Conservation (phyloP, 2,113 vertebrate species). For the Chionomys nivalis region DNA sequence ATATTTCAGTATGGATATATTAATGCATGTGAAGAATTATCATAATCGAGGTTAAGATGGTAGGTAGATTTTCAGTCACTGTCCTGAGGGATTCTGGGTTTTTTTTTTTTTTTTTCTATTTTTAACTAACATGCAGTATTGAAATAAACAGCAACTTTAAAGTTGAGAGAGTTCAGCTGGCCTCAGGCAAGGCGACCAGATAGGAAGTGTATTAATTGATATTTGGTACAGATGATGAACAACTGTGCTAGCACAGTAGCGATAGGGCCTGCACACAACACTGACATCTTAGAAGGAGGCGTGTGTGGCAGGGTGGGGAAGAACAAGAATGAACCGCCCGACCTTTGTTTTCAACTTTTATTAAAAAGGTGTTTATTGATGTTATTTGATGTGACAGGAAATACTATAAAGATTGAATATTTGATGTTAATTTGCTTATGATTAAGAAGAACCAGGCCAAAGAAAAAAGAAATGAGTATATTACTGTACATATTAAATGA, state of each 20-base stretch:
- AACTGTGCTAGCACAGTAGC: neutral
- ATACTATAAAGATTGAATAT: neutral
- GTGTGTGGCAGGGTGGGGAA: neutral
- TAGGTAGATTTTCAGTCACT: neutral
- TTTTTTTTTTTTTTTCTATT: neutral
- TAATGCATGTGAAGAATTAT: neutral
- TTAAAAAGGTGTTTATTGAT: neutral
- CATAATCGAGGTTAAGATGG: neutral
- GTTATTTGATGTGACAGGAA: neutral
- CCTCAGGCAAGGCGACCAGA: neutral
- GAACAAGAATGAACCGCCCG: neutral
- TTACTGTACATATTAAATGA: neutral
- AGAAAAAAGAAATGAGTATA: neutral
- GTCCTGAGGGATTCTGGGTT: neutral
- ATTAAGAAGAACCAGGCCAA: neutral
- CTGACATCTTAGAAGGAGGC: neutral
- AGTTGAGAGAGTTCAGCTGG: neutral
- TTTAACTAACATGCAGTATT: constrained; percentile 26
- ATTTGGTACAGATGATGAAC: neutral
- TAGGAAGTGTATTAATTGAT: neutral
- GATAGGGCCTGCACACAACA: neutral
- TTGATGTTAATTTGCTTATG: neutral
- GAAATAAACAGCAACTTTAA: neutral
- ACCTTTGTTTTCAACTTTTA: constrained; percentile 15
- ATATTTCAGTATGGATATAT: constrained; percentile 42